phyloP scores from a whole-genome alignment of 2,797 vertebrate genomes.

The Lacerta agilis region DNA sequence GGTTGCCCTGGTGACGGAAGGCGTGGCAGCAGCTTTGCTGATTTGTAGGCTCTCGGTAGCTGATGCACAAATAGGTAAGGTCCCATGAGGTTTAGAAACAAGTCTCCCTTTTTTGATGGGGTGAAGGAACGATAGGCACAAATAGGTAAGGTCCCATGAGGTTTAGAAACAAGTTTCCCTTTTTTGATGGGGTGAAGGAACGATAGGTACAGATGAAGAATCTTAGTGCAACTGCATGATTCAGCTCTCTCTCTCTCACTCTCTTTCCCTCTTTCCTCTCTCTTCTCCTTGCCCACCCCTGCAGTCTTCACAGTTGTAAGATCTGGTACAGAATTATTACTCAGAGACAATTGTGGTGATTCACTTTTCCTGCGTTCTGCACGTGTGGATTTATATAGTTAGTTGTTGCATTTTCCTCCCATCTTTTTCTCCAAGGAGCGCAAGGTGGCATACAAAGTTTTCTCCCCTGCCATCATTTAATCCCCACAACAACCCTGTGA shows the following conservation, averaged over 20 bases:
- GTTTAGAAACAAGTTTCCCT: background rate
- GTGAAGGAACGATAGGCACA: conserved; percentile 66
- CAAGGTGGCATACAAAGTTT: no score
- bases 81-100: background rate
- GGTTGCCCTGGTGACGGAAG: conserved; percentile 88
- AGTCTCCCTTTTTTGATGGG: background rate
- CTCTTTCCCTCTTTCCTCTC: no score
- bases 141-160: conserved; percentile 80
- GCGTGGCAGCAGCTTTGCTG: conserved; percentile 89
- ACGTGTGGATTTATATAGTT: no score
- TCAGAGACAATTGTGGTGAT: background rate
- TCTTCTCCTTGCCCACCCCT: background rate
- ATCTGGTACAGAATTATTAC: background rate
- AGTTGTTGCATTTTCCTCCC: no score
- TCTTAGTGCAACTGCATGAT: background rate
- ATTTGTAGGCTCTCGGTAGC: conserved; percentile 87
- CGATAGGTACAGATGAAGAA: fast-evolving
- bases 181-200: background rate
- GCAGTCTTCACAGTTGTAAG: background rate
- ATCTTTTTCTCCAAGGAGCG: no score
- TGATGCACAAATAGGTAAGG: conserved; percentile 88
- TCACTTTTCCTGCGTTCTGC: background rate
- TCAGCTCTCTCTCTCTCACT: background rate
- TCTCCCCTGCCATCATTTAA: no score
- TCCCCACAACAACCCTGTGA: no score